Conservation (phyloP, 1,140 invertebrate genomes). For the Diplogasteroides magnus region DNA sequence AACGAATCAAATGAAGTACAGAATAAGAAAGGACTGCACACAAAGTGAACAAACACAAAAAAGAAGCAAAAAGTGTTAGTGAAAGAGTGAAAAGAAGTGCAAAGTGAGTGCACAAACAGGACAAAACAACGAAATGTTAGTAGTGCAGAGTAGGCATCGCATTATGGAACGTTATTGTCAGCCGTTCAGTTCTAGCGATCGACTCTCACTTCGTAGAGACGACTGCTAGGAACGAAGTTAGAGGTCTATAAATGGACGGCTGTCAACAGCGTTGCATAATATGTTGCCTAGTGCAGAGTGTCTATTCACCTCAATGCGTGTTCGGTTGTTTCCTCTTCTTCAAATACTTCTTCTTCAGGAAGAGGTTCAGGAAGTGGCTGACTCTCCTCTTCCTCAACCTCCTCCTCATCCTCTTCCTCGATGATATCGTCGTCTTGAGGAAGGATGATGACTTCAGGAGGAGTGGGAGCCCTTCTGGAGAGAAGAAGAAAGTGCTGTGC, state of each 20-base stretch:
- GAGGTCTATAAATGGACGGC: no score
- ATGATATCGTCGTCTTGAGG: background rate
- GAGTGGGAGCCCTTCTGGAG: background rate
- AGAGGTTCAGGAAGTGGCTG: background rate
- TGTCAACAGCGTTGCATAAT: no score
- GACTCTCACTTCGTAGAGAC: no score
- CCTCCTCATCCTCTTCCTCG: background rate
- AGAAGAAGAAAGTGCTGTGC: background rate
- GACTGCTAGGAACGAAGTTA: no score
- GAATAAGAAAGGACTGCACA: background rate
- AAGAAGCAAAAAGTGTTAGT: conserved; percentile 1
- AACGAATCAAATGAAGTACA: no score
- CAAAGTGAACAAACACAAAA: conserved; percentile 1
- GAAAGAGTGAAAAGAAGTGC: background rate
- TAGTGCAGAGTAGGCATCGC: background rate
- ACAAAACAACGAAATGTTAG: background rate
- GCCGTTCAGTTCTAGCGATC: no score
- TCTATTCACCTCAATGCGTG: no score
- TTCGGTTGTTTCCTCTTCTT: no score
- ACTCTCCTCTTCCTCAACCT: background rate
- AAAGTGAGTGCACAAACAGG: background rate
- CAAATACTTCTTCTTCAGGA: background rate
- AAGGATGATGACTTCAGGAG: background rate
- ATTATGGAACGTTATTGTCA: no score
- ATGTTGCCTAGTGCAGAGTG: no score